A percentile compares a stretch with the other conserved stretches of the same genome.
phyloP scores from a whole-genome alignment of 2,888 invertebrate species.

The Quadroppia sp. region DNA sequence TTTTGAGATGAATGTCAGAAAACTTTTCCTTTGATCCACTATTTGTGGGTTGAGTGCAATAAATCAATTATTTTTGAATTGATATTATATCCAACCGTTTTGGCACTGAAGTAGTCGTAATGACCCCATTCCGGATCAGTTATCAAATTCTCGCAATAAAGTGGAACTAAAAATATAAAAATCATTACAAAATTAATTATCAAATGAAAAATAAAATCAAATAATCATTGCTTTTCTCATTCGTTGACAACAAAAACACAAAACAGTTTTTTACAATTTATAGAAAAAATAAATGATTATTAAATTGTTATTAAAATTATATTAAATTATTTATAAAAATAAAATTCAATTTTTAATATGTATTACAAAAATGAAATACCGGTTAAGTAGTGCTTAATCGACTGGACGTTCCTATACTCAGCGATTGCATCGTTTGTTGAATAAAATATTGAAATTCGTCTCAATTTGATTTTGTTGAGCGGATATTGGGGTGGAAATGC shows the following conservation, averaged over 20 bases:
- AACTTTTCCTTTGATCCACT: too few species aligned
- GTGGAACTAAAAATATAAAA: neutral
- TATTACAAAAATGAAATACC: neutral
- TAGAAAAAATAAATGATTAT: too few species aligned
- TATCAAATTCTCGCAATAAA: neutral
- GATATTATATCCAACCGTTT: constrained; percentile 1
- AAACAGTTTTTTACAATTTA: too few species aligned
- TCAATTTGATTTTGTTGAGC: neutral
- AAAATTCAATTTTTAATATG: too few species aligned
- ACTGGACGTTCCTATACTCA: neutral
- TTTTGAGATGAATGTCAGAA: too few species aligned
- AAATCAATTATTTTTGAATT: constrained; percentile 10
- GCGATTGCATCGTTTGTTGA: neutral
- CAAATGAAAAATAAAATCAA: neutral
- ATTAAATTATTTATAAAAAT: too few species aligned
- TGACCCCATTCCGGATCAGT: neutral
- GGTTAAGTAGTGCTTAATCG: neutral
- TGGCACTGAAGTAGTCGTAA: neutral
- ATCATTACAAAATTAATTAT: neutral
- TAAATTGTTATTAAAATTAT: too few species aligned
- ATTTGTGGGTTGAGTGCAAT: neutral
- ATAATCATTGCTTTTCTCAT: too few species aligned
- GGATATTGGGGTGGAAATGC: constrained; percentile 33
- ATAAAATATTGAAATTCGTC: neutral
- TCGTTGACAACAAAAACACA: too few species aligned